Base-by-base conservation (phyloP, 2,888 invertebrate genomes). In the Hydrotaea cyrtoneurina region DNA sequence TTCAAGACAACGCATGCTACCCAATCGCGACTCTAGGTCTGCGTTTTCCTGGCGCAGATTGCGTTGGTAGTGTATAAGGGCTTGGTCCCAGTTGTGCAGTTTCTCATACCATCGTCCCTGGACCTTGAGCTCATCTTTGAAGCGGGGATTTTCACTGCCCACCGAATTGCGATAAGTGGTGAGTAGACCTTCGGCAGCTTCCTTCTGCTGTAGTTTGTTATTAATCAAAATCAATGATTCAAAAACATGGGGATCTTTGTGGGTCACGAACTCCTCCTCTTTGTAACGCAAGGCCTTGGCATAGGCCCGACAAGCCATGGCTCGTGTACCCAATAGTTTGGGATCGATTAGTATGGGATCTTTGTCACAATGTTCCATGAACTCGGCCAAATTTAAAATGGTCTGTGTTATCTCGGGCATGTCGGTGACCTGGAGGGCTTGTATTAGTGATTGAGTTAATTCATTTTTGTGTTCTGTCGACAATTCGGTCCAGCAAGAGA, bases 291-390 rank as follows among this genome's bases (percentile, higher is more conserved):
- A 88, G 0, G 94, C 95, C 86, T 95, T 94, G 0, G 95, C 95
- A 87, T 94, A 95, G 91, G 95, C 95, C 86, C 98, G 94, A 91
- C 98, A 98, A 82, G 97, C 96, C 96, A 99, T 98, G 0, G 99
- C 99, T 73, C 97, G 94, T 87, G 98, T 96, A 0, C 99, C 98
- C 0, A 99, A 93, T 72, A 98, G 93, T 82, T 96, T 96, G 0
- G 97, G 95, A 82, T 98, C 96, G 82, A 99, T 94, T 0, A 99
- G 98, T 85, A 99, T 93, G 0, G 98, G 96, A 26, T 98, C 98
- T 90, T 97, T 96, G 90, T 99, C 99, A 89, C 99, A 99, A 91
- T 99, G 99, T 89, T 99, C 99, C 98, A 99, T 99, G 90, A 99
- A 99, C 92, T 99, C 99, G 0, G 99, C 99, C 85, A 99, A 93